These are phyloP conservation scores for Tetranychus piercei DNA, from an alignment of 2,888 invertebrate genomes.

Conservation along the genomic window DNA sequence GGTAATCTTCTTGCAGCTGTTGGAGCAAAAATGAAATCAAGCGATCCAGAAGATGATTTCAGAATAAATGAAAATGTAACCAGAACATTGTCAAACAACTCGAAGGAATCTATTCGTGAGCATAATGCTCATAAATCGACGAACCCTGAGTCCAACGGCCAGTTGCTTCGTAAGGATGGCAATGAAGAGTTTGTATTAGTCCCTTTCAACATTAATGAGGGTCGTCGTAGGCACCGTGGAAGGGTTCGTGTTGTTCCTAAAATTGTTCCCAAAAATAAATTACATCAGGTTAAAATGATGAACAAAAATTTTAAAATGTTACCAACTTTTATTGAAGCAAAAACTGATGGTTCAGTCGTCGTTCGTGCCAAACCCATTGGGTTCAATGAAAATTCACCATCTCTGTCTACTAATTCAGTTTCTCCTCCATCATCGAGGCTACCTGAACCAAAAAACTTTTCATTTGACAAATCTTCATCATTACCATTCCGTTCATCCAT, in stretches of 20 bases:
- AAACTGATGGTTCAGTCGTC: not conserved
- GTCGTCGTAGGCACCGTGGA: conserved; percentile 3
- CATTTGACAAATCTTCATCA: not conserved
- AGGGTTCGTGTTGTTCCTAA: conserved; percentile 15
- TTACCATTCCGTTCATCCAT: not conserved
- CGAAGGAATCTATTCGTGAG: not conserved
- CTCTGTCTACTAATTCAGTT: not conserved
- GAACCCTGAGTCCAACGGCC: not conserved
- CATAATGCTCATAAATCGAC: not conserved
- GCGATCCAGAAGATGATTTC: not conserved
- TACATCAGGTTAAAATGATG: not conserved
- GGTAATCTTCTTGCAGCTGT: conserved; percentile 12
- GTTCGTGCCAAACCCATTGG: not conserved
- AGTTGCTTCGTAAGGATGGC: not conserved
- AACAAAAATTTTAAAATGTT: not conserved
- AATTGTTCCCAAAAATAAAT: conserved; percentile 3
- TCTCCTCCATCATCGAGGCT: not conserved
- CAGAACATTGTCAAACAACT: not conserved
- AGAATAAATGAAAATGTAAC: not conserved
- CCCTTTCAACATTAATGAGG: not conserved
- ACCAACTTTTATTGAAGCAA: not conserved
- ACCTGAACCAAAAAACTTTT: not conserved
- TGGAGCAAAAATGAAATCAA: not conserved
- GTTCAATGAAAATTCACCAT: not conserved
- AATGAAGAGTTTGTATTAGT: not conserved